Evolutionary conservation across 2,888 invertebrate genomes (phyloP), one percentile per base, ranked within the genome.

Genomic region (Dryadula phaetusa): DNA sequence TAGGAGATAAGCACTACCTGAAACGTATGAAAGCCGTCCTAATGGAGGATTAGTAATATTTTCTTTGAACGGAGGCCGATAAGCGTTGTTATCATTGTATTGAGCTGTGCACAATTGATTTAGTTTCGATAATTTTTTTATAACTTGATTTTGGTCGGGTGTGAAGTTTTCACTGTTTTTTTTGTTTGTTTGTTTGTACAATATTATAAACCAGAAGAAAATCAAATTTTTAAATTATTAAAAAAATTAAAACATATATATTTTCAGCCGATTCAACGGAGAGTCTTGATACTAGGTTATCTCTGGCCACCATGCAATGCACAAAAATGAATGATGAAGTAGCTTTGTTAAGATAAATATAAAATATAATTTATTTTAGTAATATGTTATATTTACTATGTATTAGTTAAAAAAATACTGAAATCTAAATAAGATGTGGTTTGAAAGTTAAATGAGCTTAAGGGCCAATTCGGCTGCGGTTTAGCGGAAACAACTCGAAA

Each of bases 1-100:
- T 74, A 77, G 77, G 70, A 75, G 86, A 83, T 86, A 83, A 85
- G 79, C 77, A 63, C 66, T 64, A 75, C 75, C 74, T 72, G 74
- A 61, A 63, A 34, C 46, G 42, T 52, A 20, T 56, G 34, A 18
- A 32, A 28, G n/a, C n/a, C 12, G 6, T 6, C 4, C 61, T 66
- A 53, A 66, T 37, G 58, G 44, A 16, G 58, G 42, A 42, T 61
- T 62, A 60, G 25, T 58, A 42, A 22, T 53, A 58, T 44, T 52
- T n/a, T 42, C 46, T 65, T 46, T 47, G 53, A 61, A 66, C 34
- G 60, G 44, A 66, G 28, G 25, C 5, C 61, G 66, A 44, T 42
- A 25, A 42, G 12, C 14, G 22, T 7, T 65, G 52, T 60, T 66
- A 54, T 54, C 53, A 18, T 6, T 63, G n/a, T 28, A 47, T 56